These are phyloP conservation scores for Gymnoscelis rufifasciata DNA, from an alignment of 2,888 invertebrate species.

Conservation along the genomic window DNA sequence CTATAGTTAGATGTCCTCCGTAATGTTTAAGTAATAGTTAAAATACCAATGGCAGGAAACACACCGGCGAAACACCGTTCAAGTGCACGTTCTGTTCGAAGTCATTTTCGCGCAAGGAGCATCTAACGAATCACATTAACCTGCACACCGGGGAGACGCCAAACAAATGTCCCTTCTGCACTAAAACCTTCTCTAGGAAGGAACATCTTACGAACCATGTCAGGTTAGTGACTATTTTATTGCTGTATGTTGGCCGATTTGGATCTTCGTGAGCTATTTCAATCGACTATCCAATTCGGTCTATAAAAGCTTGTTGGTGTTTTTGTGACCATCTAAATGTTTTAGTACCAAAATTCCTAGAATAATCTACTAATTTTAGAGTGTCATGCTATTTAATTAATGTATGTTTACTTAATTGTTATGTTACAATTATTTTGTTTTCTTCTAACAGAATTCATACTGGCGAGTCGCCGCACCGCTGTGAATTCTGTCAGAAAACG, in stretches of 20 bases:
- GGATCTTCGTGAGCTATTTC: neutral
- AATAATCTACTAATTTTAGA: too few relatives aligned
- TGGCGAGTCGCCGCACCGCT: slow-evolving; percentile 86
- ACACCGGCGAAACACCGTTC: slow-evolving; percentile 89
- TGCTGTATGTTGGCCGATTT: neutral
- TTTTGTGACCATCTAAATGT: neutral
- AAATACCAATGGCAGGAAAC: slow-evolving; percentile 75
- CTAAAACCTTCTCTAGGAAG: slow-evolving; percentile 85
- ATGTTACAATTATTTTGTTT: too few relatives aligned
- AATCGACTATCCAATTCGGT: neutral
- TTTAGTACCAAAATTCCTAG: neutral
- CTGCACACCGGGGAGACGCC: slow-evolving; percentile 86
- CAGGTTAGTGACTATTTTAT: slow-evolving; percentile 41
- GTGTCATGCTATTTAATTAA: too few relatives aligned
- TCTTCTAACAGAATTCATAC: slow-evolving; percentile 73
- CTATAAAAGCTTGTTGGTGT: neutral
- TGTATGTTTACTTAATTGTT: too few relatives aligned
- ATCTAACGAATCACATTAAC: slow-evolving; percentile 91
- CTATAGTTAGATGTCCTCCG: too few relatives aligned
- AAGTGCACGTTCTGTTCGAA: slow-evolving; percentile 84
- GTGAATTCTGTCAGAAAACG: slow-evolving; percentile 85
- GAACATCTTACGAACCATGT: slow-evolving; percentile 85
- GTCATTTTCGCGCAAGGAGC: slow-evolving; percentile 87
- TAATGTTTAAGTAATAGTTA: slow-evolving; percentile 10
- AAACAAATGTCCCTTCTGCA: slow-evolving; percentile 85